phyloP scores from a whole-genome alignment of 2,797 vertebrate genomes.

The Mico argentatus region DNA sequence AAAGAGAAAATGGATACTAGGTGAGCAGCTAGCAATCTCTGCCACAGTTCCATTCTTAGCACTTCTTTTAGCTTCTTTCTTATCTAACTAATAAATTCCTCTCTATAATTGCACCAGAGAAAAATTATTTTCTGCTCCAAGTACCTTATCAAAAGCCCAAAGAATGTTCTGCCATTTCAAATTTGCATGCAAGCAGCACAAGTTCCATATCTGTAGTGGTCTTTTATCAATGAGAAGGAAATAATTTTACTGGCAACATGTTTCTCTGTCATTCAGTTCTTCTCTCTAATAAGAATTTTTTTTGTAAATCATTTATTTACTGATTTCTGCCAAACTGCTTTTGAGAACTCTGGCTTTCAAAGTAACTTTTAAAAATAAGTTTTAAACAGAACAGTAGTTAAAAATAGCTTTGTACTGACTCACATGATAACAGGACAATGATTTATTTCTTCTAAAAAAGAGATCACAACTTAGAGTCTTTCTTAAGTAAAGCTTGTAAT shows the following conservation, averaged over 20 bases:
- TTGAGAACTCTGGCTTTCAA: constrained; percentile 3
- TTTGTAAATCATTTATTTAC: constrained; percentile 34
- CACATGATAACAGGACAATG: not conserved
- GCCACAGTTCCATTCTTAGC: not conserved
- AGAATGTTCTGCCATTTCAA: not conserved
- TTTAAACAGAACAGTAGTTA: constrained; percentile 31
- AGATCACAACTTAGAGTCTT: not conserved
- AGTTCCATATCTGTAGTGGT: not conserved
- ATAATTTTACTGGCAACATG: not conserved
- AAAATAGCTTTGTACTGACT: not conserved
- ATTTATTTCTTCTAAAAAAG: constrained; percentile 24
- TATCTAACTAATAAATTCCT: constrained; percentile 32
- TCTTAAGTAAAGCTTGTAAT: not conserved
- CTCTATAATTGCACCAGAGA: not conserved
- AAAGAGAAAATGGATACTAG: not conserved
- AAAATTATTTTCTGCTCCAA: constrained; percentile 47
- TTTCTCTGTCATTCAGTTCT: not conserved
- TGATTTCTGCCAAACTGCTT: not conserved
- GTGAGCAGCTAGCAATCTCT: not conserved
- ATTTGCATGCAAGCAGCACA: not conserved
- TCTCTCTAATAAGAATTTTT: constrained; percentile 41
- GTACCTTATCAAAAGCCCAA: constrained; percentile 20
- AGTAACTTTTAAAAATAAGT: not conserved
- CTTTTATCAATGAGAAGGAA: constrained; percentile 29
- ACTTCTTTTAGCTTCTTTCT: not conserved